Percentiles rank a stretch among this genome's conserved stretches.
phyloP scores from a whole-genome alignment of 2,797 vertebrate species.

The Alcedo atthis region DNA sequence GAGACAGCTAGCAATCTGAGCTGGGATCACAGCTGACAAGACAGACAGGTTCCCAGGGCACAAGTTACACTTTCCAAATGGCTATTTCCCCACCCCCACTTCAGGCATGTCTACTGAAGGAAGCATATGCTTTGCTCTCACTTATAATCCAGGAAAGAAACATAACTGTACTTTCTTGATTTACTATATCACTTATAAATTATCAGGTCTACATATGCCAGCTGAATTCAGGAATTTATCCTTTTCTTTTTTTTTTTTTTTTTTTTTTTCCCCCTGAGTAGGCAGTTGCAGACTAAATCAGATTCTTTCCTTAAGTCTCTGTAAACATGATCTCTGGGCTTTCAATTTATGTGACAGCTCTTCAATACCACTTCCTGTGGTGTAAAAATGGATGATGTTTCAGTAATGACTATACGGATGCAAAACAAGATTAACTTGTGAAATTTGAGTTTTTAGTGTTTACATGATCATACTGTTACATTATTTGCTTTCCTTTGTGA shows the following conservation, averaged over 20 bases:
- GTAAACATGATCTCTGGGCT: background rate
- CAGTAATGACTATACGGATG: constrained; percentile 9
- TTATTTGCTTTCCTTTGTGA: background rate
- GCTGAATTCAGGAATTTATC: constrained; percentile 4
- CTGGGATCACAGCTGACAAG: background rate
- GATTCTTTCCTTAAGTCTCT: background rate
- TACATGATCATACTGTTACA: background rate
- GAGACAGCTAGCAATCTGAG: background rate
- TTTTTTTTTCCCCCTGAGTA: background rate
- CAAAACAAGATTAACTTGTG: constrained; percentile 53
- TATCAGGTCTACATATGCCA: background rate
- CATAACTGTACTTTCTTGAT: background rate
- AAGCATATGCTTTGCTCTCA: background rate
- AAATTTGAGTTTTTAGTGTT: constrained; percentile 29
- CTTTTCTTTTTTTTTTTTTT: background rate
- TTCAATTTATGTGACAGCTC: constrained; percentile 29
- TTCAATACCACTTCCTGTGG: background rate
- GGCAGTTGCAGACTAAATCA: background rate
- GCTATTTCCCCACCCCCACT: background rate
- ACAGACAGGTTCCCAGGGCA: background rate
- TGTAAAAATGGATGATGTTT: constrained; percentile 27
- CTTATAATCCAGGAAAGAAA: background rate
- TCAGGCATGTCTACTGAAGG: background rate
- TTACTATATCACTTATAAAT: background rate
- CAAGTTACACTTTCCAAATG: background rate